Evolutionary conservation across 2,113 vertebrate species (phyloP).

Genomic region (Sceloporus undulatus): DNA sequence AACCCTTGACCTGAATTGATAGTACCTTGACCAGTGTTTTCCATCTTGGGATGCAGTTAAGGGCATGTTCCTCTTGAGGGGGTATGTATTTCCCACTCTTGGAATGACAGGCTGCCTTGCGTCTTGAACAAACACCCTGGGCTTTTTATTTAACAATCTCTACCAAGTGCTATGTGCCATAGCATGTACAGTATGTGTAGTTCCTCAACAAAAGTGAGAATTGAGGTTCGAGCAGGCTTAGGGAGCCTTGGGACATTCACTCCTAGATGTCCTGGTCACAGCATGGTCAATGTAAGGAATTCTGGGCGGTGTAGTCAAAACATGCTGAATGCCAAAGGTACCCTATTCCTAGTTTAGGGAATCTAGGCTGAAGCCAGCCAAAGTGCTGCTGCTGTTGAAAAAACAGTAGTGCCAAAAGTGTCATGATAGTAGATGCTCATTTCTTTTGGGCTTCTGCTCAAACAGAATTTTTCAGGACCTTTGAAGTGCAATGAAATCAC

Average conservation of each 20-base stretch:
- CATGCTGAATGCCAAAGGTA: neutral
- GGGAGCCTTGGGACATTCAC: no score
- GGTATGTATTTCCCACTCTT: neutral
- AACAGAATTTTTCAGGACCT: neutral
- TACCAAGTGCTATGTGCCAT: neutral
- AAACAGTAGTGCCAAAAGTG: neutral
- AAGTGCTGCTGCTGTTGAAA: no score
- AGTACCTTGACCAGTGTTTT: constrained; percentile 1
- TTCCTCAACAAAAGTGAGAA: neutral
- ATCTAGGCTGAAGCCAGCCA: neutral
- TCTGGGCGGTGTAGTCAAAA: neutral
- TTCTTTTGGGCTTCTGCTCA: neutral
- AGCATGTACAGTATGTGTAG: neutral
- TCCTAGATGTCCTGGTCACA: neutral
- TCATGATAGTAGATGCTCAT: neutral
- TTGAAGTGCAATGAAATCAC: neutral
- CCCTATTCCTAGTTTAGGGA: neutral
- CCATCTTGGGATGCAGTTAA: neutral
- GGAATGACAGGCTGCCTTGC: neutral
- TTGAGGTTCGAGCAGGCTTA: neutral
- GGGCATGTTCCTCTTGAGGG: neutral
- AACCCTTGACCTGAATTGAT: neutral
- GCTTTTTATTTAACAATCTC: neutral
- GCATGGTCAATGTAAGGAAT: neutral
- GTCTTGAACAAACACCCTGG: neutral